These are phyloP conservation scores for Dryadula phaetusa DNA, from an alignment of 2,888 invertebrate species.

Conservation along the genomic window DNA sequence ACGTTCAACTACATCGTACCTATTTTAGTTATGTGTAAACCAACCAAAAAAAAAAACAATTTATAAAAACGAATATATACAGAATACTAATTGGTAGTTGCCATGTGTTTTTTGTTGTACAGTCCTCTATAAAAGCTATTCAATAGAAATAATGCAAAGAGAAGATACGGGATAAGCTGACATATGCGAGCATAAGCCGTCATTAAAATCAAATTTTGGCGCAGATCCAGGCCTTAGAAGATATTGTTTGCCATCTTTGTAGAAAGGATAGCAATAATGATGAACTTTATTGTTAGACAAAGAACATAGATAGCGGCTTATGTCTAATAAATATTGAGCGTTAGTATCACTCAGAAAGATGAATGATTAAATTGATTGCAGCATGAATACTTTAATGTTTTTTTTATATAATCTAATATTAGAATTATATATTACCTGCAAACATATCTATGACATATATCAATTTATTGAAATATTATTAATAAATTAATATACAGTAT, in stretches of 20 bases:
- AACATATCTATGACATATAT: no score
- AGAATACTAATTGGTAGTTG: conserved; percentile 39
- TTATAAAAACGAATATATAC: conserved; percentile 27
- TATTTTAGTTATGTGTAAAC: conserved; percentile 20
- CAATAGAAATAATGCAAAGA: conserved; percentile 50
- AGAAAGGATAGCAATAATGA: conserved; percentile 60
- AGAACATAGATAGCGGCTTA: conserved; percentile 56
- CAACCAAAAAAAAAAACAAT: conserved; percentile 23
- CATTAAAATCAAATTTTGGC: conserved; percentile 83
- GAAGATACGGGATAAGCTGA: conserved; percentile 63
- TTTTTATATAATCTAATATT: no score
- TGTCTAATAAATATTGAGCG: conserved; percentile 51
- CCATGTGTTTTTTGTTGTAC: conserved; percentile 35
- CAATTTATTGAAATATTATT: no score
- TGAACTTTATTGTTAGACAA: conserved; percentile 49
- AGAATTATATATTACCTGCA: no score
- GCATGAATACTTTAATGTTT: background rate
- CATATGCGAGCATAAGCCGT: conserved; percentile 76
- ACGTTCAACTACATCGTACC: background rate
- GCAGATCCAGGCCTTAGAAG: conserved; percentile 67
- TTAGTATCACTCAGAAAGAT: conserved; percentile 24
- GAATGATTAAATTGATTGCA: background rate
- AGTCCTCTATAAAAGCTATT: conserved; percentile 44
- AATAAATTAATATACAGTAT: no score
- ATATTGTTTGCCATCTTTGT: conserved; percentile 76